Conservation (phyloP, 2,113 vertebrate genomes). For the Numida meleagris region DNA sequence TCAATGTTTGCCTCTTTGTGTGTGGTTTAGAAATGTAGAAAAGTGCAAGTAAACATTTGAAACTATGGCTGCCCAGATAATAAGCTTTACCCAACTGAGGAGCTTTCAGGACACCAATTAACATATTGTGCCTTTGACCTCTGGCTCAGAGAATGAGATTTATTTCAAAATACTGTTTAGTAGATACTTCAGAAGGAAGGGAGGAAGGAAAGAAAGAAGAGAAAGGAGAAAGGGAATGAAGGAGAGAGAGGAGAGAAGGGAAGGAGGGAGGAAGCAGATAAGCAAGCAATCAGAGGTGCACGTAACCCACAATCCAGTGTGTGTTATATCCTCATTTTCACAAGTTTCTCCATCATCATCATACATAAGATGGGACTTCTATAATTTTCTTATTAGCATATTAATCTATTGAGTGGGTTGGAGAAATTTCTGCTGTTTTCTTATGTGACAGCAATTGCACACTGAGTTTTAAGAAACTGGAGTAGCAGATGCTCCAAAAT, state of each 20-base stretch:
- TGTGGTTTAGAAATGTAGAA: neutral
- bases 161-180: neutral
- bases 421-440: neutral
- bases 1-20: fast-evolving
- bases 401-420: neutral
- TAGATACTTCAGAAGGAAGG: neutral
- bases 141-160: neutral
- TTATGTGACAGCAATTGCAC: neutral
- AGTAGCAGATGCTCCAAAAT: neutral
- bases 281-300: fast-evolving
- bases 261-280: neutral
- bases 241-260: neutral
- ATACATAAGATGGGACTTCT: neutral
- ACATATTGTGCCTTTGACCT: neutral
- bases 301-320: neutral
- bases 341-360: neutral
- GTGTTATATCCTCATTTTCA: neutral
- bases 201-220: neutral
- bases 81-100: neutral
- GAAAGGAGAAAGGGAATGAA: neutral
- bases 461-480: neutral
- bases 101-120: neutral
- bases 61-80: neutral
- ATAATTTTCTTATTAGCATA: neutral
- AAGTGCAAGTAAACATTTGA: neutral